phyloP scores from a whole-genome alignment of 2,888 invertebrate genomes.

The Sinelater perroti region DNA sequence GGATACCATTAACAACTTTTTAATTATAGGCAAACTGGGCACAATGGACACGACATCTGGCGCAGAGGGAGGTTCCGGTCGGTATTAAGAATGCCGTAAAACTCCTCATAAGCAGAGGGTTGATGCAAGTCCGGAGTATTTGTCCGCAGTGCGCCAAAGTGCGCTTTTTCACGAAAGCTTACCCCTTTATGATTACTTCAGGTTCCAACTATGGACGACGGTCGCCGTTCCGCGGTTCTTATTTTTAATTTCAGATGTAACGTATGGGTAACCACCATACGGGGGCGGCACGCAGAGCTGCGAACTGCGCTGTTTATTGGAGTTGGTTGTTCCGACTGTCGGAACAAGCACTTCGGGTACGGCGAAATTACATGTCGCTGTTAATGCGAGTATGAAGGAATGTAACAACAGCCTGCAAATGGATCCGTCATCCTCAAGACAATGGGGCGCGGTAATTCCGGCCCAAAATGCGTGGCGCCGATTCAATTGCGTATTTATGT shows the following conservation, averaged over 20 bases:
- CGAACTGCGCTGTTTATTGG: slow-evolving; percentile 2
- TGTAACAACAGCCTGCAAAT: background rate
- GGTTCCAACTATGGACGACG: slow-evolving; percentile 17
- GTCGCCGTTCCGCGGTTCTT: slow-evolving; percentile 12
- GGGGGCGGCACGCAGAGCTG: too few relatives aligned
- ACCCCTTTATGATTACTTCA: slow-evolving; percentile 30
- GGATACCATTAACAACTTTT: slow-evolving; percentile 13
- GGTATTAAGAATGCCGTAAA: slow-evolving; percentile 8
- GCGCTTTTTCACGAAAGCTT: slow-evolving; percentile 28
- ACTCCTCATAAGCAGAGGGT: slow-evolving; percentile 16
- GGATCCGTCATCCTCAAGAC: background rate
- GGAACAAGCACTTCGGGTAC: background rate
- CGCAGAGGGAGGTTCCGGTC: background rate
- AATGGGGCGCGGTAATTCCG: background rate
- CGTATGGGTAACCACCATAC: too few relatives aligned
- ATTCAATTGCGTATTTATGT: background rate
- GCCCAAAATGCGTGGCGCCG: background rate
- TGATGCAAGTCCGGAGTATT: slow-evolving; percentile 26
- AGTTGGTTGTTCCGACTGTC: background rate
- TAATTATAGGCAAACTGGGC: slow-evolving; percentile 1
- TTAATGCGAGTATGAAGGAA: background rate
- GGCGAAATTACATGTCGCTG: background rate
- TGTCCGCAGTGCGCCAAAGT: slow-evolving; percentile 35
- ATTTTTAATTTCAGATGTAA: slow-evolving; percentile 11
- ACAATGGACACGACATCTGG: slow-evolving; percentile 2